These are phyloP conservation scores for Agriopis aurantiaria DNA, from an alignment of 2,888 invertebrate species.

Conservation along the genomic window DNA sequence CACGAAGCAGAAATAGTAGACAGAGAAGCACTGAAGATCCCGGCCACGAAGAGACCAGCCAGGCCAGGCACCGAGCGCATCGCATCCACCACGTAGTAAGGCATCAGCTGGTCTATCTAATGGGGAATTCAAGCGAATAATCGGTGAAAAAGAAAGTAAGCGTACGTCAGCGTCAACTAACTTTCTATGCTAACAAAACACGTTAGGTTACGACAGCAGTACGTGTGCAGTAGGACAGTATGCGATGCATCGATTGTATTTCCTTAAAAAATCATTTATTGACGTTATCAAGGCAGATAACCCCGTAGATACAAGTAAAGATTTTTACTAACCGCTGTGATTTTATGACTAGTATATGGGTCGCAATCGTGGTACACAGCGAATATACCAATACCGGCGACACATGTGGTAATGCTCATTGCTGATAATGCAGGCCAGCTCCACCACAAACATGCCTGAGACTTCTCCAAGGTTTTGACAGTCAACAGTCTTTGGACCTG, in stretches of 20 bases:
- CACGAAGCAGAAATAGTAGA: slow-evolving; percentile 96
- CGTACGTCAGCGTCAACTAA: neutral
- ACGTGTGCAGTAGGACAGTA: slow-evolving; percentile 18
- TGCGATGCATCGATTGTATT: neutral
- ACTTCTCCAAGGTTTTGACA: slow-evolving; percentile 89
- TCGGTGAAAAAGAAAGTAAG: slow-evolving; percentile 12
- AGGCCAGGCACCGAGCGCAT: slow-evolving; percentile 90
- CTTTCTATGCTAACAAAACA: slow-evolving; percentile 1
- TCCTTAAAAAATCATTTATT: neutral
- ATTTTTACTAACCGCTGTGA: slow-evolving; percentile 78
- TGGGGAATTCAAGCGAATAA: neutral
- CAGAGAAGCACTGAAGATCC: slow-evolving; percentile 96
- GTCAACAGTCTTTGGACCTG: slow-evolving; percentile 90
- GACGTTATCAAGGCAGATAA: neutral
- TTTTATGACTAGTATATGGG: slow-evolving; percentile 88
- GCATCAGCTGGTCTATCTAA: slow-evolving; percentile 91
- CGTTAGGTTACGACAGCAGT: neutral
- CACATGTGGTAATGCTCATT: slow-evolving; percentile 91
- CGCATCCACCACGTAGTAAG: slow-evolving; percentile 91
- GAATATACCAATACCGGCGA: slow-evolving; percentile 93
- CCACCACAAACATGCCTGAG: slow-evolving; percentile 91
- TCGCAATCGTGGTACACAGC: slow-evolving; percentile 94
- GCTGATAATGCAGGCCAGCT: slow-evolving; percentile 92
- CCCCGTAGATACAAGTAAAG: neutral
- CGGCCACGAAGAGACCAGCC: slow-evolving; percentile 95